These are phyloP conservation scores for Otis tarda DNA, from an alignment of 2,113 vertebrate species.

Conservation along the genomic window DNA sequence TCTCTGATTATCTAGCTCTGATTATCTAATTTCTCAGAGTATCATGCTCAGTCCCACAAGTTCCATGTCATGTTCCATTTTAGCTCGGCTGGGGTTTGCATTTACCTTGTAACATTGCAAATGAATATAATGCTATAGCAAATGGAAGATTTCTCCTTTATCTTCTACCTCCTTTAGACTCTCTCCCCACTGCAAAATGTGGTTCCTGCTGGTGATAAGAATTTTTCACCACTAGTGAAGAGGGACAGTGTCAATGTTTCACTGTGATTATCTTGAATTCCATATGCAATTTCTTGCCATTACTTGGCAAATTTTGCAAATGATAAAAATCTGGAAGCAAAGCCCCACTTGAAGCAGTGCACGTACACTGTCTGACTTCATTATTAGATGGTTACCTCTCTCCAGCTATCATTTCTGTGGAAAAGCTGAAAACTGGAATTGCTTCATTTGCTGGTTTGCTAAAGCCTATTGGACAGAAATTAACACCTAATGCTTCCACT, in stretches of 20 bases:
- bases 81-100: not conserved
- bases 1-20: not conserved
- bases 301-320: not conserved
- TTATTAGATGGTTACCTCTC: not conserved
- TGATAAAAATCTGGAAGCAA: not conserved
- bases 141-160: not conserved
- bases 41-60: not conserved
- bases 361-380: rapidly evolving
- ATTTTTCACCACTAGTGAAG: not conserved
- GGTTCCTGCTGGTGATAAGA: not conserved
- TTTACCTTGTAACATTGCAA: not conserved
- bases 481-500: not conserved
- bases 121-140: rapidly evolving
- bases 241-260: not conserved
- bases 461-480: not conserved
- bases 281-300: not conserved
- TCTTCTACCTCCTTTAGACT: not conserved
- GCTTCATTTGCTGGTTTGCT: not conserved
- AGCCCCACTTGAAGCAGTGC: not conserved
- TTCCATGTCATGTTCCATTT: not conserved
- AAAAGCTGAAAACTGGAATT: not conserved
- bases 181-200: not conserved
- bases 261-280: not conserved
- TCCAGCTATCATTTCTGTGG: not conserved
- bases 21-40: not conserved